Base-by-base conservation (phyloP, 2,113 vertebrate species). In the Onychostruthus taczanowskii region DNA sequence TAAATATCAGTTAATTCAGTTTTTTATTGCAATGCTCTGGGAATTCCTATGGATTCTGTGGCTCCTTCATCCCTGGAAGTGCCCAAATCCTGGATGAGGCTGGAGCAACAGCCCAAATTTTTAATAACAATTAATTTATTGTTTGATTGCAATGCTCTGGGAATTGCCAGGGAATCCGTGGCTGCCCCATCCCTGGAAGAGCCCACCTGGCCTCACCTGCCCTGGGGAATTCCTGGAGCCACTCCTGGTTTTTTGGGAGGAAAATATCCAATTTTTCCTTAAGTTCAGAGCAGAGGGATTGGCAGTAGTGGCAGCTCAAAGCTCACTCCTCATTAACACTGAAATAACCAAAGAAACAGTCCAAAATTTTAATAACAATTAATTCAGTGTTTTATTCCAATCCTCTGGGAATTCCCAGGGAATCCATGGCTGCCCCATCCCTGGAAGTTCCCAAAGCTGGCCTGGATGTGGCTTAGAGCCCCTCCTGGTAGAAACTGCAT, bases 201-300 rank as follows among this genome's bases (percentile, higher is more conserved):
- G n/a, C 33, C n/a, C 67, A 24, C 56, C 23, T 26, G 55, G 20
- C 55, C 21, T 3, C 11, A 3, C 78, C 97, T 98, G 67, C 98
- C 99, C 3, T 98, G 98, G 41, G 98, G 83, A 96, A 98, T 7
- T 86, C 96, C 68, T 99, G 99, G 98, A 98, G 96, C 46, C 97
- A 98, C 1, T 66, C 96, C 3, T 89, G 98, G 62, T 99, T 22
- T 55, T 37, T 63, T 37, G 13, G 35, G 28, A 2, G 16, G 39
- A 30, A 63, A 69, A 50, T 7, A 23, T 13, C 13, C 13, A 21
- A 2, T 18, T 23, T 15, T 55, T 33, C 50, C 22, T 11, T 55
- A 8, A 55, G 20, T 41, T 7, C 21, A 12, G 7, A 21, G 35
- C 6, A 6, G 30, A 24, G 27, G 16, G 28, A 6, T 33, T n/a